Conservation (phyloP, 2,888 invertebrate species). For the Plagodis dolabraria region DNA sequence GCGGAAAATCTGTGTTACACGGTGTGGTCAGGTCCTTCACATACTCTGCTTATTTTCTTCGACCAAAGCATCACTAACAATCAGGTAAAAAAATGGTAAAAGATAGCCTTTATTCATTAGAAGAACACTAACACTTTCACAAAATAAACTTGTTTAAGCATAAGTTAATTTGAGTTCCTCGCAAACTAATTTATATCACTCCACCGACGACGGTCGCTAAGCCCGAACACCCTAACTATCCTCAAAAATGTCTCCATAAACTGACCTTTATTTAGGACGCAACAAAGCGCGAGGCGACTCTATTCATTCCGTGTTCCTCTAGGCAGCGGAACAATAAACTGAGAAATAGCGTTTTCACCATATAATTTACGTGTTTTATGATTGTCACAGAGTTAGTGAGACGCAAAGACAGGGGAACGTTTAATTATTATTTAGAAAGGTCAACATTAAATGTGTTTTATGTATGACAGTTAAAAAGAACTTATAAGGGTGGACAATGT, state of each 20-base stretch:
- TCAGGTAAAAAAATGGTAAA: no score
- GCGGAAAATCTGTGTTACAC: no score
- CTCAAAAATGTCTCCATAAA: constrained; percentile 28
- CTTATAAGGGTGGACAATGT: no score
- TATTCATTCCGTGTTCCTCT: constrained; percentile 34
- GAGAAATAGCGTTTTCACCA: constrained; percentile 27
- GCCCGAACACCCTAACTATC: constrained; percentile 16
- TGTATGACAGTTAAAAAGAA: no score
- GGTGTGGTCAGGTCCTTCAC: no score
- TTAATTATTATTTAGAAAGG: neutral
- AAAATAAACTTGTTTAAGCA: neutral
- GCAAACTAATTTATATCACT: constrained; percentile 6
- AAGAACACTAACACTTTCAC: no score
- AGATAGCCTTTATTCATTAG: no score
- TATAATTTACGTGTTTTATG: constrained; percentile 26
- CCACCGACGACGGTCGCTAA: neutral
- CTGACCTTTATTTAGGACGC: constrained; percentile 27
- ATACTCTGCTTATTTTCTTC: no score
- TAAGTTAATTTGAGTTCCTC: constrained; percentile 4
- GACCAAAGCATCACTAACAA: no score
- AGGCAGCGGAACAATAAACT: constrained; percentile 36
- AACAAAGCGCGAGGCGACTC: constrained; percentile 31
- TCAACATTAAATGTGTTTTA: neutral
- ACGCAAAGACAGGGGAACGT: neutral
- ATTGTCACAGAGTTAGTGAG: neutral